These are phyloP conservation scores for Tragelaphus eurycerus DNA, from an alignment of 2,797 vertebrate species.

Conservation along the genomic window DNA sequence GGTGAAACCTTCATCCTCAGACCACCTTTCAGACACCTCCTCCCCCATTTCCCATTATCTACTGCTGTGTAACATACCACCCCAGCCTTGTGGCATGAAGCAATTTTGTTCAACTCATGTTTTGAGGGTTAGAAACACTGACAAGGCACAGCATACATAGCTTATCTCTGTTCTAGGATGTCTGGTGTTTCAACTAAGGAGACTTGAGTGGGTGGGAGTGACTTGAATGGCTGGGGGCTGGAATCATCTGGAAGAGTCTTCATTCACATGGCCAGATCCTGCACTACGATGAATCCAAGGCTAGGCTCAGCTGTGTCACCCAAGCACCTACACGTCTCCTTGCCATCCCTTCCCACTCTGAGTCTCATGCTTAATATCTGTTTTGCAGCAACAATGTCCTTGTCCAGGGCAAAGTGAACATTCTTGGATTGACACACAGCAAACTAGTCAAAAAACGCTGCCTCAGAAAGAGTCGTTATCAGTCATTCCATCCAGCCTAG, in stretches of 20 bases:
- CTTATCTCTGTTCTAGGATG: background rate
- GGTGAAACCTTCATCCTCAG: background rate
- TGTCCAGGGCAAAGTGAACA: background rate
- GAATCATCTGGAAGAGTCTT: background rate
- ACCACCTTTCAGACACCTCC: background rate
- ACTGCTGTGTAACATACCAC: background rate
- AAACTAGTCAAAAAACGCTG: background rate
- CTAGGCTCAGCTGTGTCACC: background rate
- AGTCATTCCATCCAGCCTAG: background rate
- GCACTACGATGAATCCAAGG: background rate
- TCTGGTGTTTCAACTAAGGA: background rate
- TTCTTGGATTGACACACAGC: background rate
- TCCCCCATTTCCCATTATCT: background rate
- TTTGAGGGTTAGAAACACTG: background rate
- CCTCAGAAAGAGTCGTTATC: background rate
- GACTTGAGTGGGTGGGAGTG: background rate
- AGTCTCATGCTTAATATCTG: background rate
- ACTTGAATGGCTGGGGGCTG: background rate
- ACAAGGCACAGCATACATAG: background rate
- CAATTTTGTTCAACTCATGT: background rate
- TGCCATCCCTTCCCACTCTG: background rate
- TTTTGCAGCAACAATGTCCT: background rate
- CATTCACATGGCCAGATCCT: background rate
- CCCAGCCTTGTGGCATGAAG: background rate
- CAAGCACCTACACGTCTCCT: background rate